Evolutionary conservation across 1,140 invertebrate genomes (phyloP), one percentile per base, ranked within the genome.

Genomic region (Leptoteleia sp.): DNA sequence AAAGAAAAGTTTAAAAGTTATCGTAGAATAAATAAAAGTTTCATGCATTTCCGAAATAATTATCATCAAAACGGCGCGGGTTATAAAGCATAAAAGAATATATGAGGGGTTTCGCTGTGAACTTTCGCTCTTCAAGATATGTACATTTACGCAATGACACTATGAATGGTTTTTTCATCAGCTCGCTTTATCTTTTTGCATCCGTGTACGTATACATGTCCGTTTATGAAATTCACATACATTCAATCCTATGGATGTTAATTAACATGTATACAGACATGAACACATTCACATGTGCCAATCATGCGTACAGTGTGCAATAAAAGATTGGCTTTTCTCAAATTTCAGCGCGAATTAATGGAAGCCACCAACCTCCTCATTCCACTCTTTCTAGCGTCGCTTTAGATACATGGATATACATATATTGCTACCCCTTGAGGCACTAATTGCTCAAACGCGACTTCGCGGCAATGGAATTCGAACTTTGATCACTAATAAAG

Each of bases 91-190:
- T 72, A 72, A 72, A 72, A 62, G 37, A 17, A 8, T 8, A 40
- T 13, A 22, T 47, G 47, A 47, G 19, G 50, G 71, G 29, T 50
- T 65, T 75, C 35, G 13, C 43, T 3, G 43, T 73, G 35, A 64
- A 75, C 37, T 75, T 65, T 50, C 47, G 64, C 65, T 77, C 59
- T 50, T 67, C 29, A 47, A 78, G 67, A 78, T 78, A 78, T 78
- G 76, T 78, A 78, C 76, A 78, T 67, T 78, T 72, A 78, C 16
- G 35, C 59, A 48, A 40, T 71, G 37, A 50, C 42, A 50, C 35
- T 65, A 65, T 6, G 52, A 65, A 42, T 40, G 15, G 8, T 67
- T 68, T 16, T 70, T 59, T 37, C 25, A 11, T 55, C 17, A 31
- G 27, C 62, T 57, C 9, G 15, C 29, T 11, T 47, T 68, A 16